Evolutionary conservation across 2,888 invertebrate genomes (phyloP).

Genomic region (Pseudoips prasinana): DNA sequence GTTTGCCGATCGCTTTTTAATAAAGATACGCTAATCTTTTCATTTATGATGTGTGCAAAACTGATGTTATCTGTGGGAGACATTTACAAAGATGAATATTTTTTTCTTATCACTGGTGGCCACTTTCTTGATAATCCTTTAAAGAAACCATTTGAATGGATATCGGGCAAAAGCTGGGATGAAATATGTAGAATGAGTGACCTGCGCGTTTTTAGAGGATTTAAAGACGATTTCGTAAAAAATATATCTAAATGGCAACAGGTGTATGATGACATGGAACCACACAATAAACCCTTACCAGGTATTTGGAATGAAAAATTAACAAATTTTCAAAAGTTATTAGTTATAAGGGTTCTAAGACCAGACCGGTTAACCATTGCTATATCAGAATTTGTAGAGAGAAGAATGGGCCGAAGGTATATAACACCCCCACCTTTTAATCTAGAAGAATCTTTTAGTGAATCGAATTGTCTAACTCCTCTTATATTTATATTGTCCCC

Average conservation of each 20-base stretch:
- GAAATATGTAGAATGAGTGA: conserved; percentile 87
- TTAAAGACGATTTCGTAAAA: conserved; percentile 79
- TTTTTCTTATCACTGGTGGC: conserved; percentile 90
- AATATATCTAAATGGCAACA: conserved; percentile 82
- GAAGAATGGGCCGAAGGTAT: conserved; percentile 87
- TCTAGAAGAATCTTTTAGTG: conserved; percentile 87
- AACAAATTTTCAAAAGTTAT: conserved; percentile 86
- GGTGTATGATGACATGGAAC: conserved; percentile 85
- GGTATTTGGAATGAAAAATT: conserved; percentile 83
- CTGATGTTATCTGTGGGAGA: conserved; percentile 82
- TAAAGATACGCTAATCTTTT: conserved; percentile 91
- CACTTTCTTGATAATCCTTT: conserved; percentile 84
- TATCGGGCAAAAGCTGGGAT: conserved; percentile 89
- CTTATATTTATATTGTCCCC: conserved; percentile 91
- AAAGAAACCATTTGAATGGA: conserved; percentile 87
- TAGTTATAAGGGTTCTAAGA: conserved; percentile 86
- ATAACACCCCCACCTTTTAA: conserved; percentile 91
- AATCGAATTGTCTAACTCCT: conserved; percentile 88
- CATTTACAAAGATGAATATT: conserved; percentile 83
- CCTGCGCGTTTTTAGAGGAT: conserved; percentile 75
- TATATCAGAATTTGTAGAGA: conserved; percentile 83
- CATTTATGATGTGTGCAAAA: conserved; percentile 89
- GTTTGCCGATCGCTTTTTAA: conserved; percentile 93
- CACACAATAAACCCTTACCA: conserved; percentile 84
- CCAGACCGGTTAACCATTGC: conserved; percentile 88